Percentiles rank a stretch among this genome's conserved stretches.
These are phyloP conservation scores for Stenoptilia bipunctidactyla DNA, from an alignment of 2,888 invertebrate species.

Conservation along the genomic window DNA sequence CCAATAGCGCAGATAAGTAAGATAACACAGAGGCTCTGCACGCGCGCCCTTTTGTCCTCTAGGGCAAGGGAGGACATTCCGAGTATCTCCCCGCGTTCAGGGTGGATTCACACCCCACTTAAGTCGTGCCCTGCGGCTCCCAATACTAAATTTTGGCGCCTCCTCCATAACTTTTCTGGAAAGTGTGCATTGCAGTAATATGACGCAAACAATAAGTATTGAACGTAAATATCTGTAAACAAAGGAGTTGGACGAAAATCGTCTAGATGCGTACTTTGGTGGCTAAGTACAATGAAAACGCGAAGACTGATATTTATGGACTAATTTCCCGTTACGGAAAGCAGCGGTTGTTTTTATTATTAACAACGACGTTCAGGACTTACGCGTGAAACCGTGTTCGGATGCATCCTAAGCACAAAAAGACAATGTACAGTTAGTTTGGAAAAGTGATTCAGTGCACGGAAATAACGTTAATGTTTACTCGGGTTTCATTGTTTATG, in stretches of 20 bases:
- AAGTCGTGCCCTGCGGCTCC: too few species aligned
- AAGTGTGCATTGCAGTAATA: too few species aligned
- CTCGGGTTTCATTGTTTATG: neutral
- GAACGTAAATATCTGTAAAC: too few species aligned
- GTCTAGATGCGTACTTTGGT: too few species aligned
- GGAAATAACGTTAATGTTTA: neutral
- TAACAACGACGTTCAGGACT: neutral
- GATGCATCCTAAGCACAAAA: neutral
- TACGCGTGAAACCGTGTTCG: neutral
- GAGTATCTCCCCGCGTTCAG: constrained; percentile 10
- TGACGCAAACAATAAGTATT: too few species aligned
- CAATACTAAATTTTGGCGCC: too few species aligned
- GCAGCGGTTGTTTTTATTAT: neutral
- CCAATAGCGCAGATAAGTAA: constrained; percentile 31
- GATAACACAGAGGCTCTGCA: constrained; percentile 18
- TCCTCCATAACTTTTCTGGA: too few species aligned
- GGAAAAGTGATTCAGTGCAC: neutral
- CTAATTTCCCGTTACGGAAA: constrained; percentile 14
- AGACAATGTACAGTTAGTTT: neutral
- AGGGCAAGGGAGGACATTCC: constrained; percentile 15
- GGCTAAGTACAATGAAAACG: neutral
- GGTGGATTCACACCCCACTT: constrained; percentile 6
- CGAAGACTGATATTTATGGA: neutral
- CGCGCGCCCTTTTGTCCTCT: constrained; percentile 10
- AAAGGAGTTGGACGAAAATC: too few species aligned